Evolutionary conservation across 2,113 vertebrate genomes (phyloP).

Genomic region (Callaeas wilsoni): DNA sequence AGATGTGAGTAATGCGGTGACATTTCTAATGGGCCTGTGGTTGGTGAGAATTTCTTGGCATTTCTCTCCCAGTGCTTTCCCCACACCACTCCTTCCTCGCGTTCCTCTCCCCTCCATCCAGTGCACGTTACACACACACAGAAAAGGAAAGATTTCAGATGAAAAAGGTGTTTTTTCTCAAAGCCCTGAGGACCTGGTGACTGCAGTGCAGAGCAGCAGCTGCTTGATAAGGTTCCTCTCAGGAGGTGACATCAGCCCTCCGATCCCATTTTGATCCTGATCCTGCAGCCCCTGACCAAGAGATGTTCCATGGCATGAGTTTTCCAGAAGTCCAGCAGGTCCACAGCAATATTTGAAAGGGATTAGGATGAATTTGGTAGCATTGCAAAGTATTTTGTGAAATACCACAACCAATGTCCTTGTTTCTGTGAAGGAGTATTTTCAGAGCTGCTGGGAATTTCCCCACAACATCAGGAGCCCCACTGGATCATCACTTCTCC

Average conservation of each 20-base stretch:
- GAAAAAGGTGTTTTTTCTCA: neutral
- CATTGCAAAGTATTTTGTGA: neutral
- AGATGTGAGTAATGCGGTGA: neutral
- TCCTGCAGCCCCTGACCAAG: neutral
- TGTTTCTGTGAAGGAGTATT: neutral
- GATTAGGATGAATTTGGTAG: neutral
- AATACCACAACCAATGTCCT: neutral
- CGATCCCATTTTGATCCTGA: neutral
- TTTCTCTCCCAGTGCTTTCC: neutral
- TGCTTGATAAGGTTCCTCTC: neutral
- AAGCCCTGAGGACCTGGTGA: neutral
- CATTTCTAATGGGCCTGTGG: neutral
- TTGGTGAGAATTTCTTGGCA: neutral
- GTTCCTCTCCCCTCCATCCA: neutral
- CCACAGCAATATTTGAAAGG: neutral
- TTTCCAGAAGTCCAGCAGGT: neutral
- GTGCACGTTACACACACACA: rapidly evolving
- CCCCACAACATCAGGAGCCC: neutral
- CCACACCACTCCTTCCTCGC: neutral
- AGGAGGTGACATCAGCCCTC: neutral
- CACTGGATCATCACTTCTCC: neutral
- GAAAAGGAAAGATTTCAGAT: neutral
- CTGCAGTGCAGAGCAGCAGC: neutral
- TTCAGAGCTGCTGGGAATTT: neutral
- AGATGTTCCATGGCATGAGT: neutral